Base-by-base conservation (phyloP, 2,113 vertebrate genomes). In the Craseonycteris thonglongyai region DNA sequence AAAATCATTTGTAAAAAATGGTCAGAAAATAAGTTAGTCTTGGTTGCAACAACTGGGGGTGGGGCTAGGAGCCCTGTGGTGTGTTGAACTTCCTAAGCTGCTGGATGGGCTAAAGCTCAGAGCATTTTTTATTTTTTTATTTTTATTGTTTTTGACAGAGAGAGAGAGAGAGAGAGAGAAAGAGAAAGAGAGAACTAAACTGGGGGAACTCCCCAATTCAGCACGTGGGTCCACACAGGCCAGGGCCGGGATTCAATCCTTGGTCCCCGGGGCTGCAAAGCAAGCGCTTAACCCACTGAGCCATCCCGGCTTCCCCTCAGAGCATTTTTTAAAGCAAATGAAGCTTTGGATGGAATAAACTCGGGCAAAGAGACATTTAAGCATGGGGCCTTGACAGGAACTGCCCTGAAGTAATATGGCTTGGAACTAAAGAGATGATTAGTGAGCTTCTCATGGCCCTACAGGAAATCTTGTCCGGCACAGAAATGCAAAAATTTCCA, bases 401-500 rank as follows among this genome's bases (percentile, higher is more conserved):
- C 91, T 95, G 68, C 93, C 93, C 93, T 93, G 92, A 85, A 93
- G 86, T 88, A 82, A 72, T 74, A 88, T 85, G 7, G 11, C 84
- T 93, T 94, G 74, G 65, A 90, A 93, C 76, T 93, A 95, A 96
- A 82, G 81, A 96, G 72, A 90, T 93, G 72, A 97, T 97, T 91
- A 96, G 94, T 89, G 72, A 69, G 93, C 65, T 92, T 88, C 91
- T 96, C 74, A 49, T 26, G 82, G 69, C 72, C 75, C 76, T 84
- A 69, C 68, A 95, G 95, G 95, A 96, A 97, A 96, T 96, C 90
- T 91, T 65, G 85, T 72, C 78, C 92, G 91, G 91, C 89, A 96
- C 11, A 82, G 87, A 94, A 95, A 96, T 74, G 66, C 61, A 86
- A 83, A 71, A 89, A 82, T 92, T 93, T 78, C 93, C 90, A 96